These are phyloP conservation scores for Paragorgia papillata DNA, from an alignment of 92 coral and sea anemone species.

Conservation along the genomic window DNA sequence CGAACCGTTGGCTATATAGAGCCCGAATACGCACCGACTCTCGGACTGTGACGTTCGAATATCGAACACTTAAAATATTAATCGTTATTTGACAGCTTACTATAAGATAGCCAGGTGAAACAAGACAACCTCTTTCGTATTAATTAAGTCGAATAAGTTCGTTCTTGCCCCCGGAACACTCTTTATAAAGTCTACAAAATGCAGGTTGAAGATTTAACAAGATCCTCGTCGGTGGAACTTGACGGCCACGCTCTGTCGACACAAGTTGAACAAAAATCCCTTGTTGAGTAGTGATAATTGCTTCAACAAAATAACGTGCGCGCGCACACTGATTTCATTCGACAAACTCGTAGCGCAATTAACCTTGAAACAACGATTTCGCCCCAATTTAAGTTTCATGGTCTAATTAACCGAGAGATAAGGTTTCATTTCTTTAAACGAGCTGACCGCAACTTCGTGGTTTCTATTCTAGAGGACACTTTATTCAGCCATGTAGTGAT, in stretches of 20 bases:
- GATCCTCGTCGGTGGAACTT: too few species aligned
- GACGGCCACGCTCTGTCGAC: too few species aligned
- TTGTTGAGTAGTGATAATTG: too few species aligned
- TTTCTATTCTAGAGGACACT: too few species aligned
- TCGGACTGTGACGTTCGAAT: not conserved
- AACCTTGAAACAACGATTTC: slow-evolving; percentile 22
- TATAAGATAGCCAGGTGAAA: slow-evolving; percentile 31
- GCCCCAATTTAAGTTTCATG: slow-evolving; percentile 18
- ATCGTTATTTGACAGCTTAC: slow-evolving; percentile 32
- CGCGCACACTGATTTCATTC: slow-evolving; percentile 4
- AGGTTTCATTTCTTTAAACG: not conserved
- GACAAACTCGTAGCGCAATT: slow-evolving; percentile 10
- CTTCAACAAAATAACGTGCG: not conserved
- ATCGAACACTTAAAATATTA: slow-evolving; percentile 31
- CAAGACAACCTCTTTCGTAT: slow-evolving; percentile 35
- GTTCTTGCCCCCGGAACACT: too few species aligned
- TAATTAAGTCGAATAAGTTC: slow-evolving; percentile 43
- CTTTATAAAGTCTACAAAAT: too few species aligned
- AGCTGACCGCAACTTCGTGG: too few species aligned
- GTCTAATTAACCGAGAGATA: slow-evolving; percentile 17
- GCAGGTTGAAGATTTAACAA: too few species aligned
- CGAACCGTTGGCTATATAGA: not conserved
- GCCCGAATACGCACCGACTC: not conserved
- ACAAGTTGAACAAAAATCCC: too few species aligned
- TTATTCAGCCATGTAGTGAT: too few species aligned